Evolutionary conservation across 1,140 invertebrate species (phyloP).

Genomic region (Procambarus virginalis): DNA sequence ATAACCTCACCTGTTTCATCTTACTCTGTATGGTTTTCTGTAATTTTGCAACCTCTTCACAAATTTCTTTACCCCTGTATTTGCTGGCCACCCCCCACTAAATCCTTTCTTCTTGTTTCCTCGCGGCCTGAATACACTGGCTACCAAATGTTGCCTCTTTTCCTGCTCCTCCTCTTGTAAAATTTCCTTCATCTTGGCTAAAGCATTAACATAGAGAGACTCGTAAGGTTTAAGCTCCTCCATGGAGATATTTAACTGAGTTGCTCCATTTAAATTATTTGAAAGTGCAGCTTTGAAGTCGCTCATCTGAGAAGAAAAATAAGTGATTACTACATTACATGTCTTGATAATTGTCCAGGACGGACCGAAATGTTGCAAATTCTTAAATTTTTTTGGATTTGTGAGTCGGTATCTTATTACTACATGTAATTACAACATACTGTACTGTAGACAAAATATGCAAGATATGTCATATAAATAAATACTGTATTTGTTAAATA

Average conservation of each 20-base stretch:
- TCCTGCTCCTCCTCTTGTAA: conserved; percentile 14
- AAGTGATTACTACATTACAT: neutral
- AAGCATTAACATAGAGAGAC: conserved; percentile 6
- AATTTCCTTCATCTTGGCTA: conserved; percentile 23
- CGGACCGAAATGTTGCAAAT: too few relatives aligned
- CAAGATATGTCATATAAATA: too few relatives aligned
- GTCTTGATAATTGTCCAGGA: too few relatives aligned
- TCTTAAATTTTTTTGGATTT: too few relatives aligned
- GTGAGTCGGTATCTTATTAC: too few relatives aligned
- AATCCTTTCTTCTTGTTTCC: too few relatives aligned
- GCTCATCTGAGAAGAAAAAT: neutral
- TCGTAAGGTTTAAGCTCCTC: conserved; percentile 25
- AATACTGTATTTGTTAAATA: too few relatives aligned
- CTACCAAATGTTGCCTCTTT: neutral
- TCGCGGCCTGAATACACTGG: neutral
- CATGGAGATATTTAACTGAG: neutral
- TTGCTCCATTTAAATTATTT: neutral
- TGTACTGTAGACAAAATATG: too few relatives aligned
- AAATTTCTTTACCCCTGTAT: neutral
- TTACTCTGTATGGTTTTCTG: neutral
- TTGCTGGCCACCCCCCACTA: neutral
- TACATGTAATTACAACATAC: too few relatives aligned
- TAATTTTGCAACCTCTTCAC: neutral
- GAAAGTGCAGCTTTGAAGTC: conserved; percentile 6
- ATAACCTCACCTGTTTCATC: neutral